These are phyloP conservation scores for Drosophila longiperda DNA, from an alignment of 2,888 invertebrate species.

Conservation along the genomic window DNA sequence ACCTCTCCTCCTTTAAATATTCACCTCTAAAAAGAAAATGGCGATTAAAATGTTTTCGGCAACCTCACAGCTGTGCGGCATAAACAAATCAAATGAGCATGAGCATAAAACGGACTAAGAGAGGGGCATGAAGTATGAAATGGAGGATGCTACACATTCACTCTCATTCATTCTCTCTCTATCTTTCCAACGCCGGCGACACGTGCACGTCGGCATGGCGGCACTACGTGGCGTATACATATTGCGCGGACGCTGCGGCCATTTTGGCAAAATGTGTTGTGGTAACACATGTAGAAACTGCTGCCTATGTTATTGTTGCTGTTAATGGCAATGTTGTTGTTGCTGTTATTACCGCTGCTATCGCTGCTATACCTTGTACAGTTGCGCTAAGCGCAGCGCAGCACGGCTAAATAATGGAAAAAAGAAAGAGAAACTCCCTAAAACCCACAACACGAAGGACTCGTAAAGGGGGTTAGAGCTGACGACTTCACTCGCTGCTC, in stretches of 20 bases:
- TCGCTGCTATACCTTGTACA: constrained; percentile 56
- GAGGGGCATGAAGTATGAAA: neutral
- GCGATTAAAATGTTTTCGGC: constrained; percentile 64
- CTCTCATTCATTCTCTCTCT: constrained; percentile 1
- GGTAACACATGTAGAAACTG: constrained; percentile 66
- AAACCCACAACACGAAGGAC: constrained; percentile 29
- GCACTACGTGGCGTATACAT: constrained; percentile 71
- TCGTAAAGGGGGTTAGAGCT: constrained; percentile 54
- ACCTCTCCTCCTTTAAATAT: neutral
- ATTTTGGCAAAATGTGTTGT: constrained; percentile 66
- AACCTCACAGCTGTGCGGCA: constrained; percentile 71
- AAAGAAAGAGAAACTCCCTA: constrained; percentile 43
- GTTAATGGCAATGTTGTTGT: constrained; percentile 22
- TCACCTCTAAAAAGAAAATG: constrained; percentile 17
- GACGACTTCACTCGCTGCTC: constrained; percentile 28
- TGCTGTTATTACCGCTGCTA: constrained; percentile 26
- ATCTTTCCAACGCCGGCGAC: constrained; percentile 47
- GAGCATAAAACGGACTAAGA: constrained; percentile 21
- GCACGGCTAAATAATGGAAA: constrained; percentile 42
- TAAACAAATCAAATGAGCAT: constrained; percentile 69
- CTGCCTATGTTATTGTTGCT: constrained; percentile 33
- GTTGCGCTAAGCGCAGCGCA: constrained; percentile 74
- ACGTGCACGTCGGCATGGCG: constrained; percentile 62
- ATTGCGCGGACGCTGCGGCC: constrained; percentile 76
- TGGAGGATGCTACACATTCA: neutral